These are phyloP conservation scores for Nephrotoma flavescens DNA, from an alignment of 2,888 invertebrate species.

Conservation along the genomic window DNA sequence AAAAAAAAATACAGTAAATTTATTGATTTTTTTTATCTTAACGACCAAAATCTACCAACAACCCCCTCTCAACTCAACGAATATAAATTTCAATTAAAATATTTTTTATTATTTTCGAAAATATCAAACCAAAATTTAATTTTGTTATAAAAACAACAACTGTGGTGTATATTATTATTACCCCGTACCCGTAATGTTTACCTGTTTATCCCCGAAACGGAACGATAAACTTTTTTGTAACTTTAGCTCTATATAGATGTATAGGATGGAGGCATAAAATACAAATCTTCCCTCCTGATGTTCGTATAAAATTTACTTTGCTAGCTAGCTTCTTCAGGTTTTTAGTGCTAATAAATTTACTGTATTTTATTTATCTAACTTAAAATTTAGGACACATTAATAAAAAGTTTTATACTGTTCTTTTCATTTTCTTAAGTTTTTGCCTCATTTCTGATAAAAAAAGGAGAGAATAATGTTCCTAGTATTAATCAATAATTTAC, in stretches of 20 bases:
- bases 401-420: not conserved
- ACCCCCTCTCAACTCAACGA: not conserved
- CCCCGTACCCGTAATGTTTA: not conserved
- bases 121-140: not conserved
- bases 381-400: not conserved
- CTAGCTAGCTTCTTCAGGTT: not conserved
- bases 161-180: not conserved
- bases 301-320: not conserved
- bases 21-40: not conserved
- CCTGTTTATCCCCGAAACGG: not conserved
- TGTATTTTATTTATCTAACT: not conserved
- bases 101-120: not conserved
- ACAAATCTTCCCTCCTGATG: not conserved
- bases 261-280: not conserved
- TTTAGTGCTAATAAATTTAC: not conserved
- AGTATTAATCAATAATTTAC: too few species aligned
- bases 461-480: too few species aligned
- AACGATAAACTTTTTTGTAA: not conserved
- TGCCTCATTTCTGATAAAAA: too few species aligned
- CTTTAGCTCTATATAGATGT: not conserved
- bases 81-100: not conserved
- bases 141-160: not conserved
- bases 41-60: not conserved
- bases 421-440: not conserved
- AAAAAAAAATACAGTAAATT: not conserved